Evolutionary conservation across 2,113 vertebrate species (phyloP), one percentile per base, ranked within the genome.

Genomic region (Hystrix brachyura): DNA sequence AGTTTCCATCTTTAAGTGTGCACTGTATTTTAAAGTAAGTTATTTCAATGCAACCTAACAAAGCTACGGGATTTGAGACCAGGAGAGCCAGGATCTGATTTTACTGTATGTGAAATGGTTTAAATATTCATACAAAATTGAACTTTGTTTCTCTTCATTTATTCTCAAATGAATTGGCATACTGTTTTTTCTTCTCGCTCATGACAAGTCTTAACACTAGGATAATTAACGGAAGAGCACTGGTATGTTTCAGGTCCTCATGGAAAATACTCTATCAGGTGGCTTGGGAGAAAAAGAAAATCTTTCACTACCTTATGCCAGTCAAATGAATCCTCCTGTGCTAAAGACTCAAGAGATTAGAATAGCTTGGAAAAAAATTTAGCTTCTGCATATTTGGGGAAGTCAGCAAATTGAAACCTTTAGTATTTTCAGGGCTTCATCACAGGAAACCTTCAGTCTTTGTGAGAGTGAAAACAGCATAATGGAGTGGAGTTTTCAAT

Each of bases 101-200:
- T 92, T 90, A 97, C 72, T 90, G 65, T 85, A 62, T 80, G 69
- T 97, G 89, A 95, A 95, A 86, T 94, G 80, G 29, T 89, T 94
- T 94, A 89, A 72, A 89, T 32, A 59, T 82, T 95, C 82, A 53
- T 76, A 91, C 8, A 96, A 94, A 97, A 93, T 90, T 92, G 71
- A 95, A 92, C 65, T 94, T 91, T 38, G 57, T 51, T 93, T 62
- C 55, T 84, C 85, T 78, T 94, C 9, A 80, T 87, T 87, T 91
- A 97, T 97, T 95, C 86, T 94, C 90, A 94, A 59, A 93, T 80
- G 83, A 95, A 88, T 74, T 89, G 27, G 18, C 12, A 32, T 34
- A 51, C 60, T 89, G 21, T 57, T 96, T 93, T 90, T 71, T 87
- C 18, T 93, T 94, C 62, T 80, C 91, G 34, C 51, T 89, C 27